phyloP scores from a whole-genome alignment of 2,113 vertebrate species.

The Vireo altiloquus region DNA sequence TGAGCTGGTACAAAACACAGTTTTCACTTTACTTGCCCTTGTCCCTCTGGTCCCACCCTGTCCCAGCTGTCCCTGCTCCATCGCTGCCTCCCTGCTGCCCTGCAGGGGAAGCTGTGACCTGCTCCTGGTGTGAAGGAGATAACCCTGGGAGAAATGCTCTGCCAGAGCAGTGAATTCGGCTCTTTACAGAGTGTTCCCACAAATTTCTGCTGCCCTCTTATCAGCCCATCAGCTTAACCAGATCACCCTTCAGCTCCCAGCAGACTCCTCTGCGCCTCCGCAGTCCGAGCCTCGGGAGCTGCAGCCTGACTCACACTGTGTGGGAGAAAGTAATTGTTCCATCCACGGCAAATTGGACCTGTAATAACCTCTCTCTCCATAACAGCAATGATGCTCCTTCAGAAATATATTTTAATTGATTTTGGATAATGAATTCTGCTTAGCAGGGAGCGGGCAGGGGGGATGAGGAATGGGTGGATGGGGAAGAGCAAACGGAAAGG shows the following conservation, averaged over 20 bases:
- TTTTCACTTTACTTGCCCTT: not conserved
- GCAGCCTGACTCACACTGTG: slow-evolving; percentile 51
- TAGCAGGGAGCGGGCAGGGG: not conserved
- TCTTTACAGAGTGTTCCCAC: not conserved
- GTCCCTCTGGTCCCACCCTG: not conserved
- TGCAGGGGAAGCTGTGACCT: not conserved
- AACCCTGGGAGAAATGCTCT: not conserved
- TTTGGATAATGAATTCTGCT: not conserved
- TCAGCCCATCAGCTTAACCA: not conserved
- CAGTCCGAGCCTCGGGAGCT: not conserved
- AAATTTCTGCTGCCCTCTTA: not conserved
- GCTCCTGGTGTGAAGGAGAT: not conserved
- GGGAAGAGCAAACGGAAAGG: not conserved
- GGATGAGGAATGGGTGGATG: not conserved
- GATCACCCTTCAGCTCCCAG: not conserved
- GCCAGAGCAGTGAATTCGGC: not conserved
- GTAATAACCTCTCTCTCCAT: not conserved
- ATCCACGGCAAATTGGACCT: not conserved
- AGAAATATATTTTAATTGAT: not conserved
- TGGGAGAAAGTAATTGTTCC: slow-evolving; percentile 32
- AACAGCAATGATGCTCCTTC: not conserved
- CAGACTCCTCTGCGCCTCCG: not conserved
- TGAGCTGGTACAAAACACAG: not conserved
- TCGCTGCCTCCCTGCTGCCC: not conserved
- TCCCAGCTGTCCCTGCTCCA: not conserved